Evolutionary conservation across 2,888 invertebrate species (phyloP).

Genomic region (Melitaea athalia): DNA sequence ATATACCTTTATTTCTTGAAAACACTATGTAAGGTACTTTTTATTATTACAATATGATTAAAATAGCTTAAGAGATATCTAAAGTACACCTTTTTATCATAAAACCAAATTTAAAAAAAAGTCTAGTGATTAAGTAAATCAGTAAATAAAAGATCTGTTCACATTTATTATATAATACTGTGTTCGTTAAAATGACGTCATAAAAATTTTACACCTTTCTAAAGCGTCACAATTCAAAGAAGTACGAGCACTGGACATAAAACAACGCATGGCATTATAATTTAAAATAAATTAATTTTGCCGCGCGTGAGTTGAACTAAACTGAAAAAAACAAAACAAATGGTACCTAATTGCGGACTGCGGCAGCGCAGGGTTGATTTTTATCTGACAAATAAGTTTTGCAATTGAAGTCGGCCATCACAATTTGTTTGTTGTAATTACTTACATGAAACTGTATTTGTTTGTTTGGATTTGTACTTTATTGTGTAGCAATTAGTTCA

Average conservation of each 20-base stretch:
- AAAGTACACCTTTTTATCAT: background rate
- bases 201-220: conserved; percentile 30
- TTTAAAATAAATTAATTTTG: conserved; percentile 39
- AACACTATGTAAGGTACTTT: too few relatives aligned
- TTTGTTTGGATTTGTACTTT: conserved; percentile 1
- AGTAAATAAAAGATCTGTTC: background rate
- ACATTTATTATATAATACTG: background rate
- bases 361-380: conserved; percentile 48
- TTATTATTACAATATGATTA: too few relatives aligned
- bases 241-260: conserved; percentile 29
- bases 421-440: conserved; percentile 35
- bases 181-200: conserved; percentile 6
- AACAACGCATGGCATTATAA: conserved; percentile 38
- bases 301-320: conserved; percentile 50
- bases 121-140: background rate
- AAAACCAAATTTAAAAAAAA: background rate
- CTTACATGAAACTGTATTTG: background rate
- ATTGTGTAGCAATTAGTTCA: conserved; percentile 4
- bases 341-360: conserved; percentile 27
- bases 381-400: conserved; percentile 54
- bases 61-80: too few relatives aligned
- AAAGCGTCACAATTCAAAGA: conserved; percentile 30
- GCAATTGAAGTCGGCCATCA: conserved; percentile 48
- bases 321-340: conserved; percentile 50
- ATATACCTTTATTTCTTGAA: too few relatives aligned